Evolutionary conservation across 2,888 invertebrate genomes (phyloP).

Genomic region (Agriotes lineatus): DNA sequence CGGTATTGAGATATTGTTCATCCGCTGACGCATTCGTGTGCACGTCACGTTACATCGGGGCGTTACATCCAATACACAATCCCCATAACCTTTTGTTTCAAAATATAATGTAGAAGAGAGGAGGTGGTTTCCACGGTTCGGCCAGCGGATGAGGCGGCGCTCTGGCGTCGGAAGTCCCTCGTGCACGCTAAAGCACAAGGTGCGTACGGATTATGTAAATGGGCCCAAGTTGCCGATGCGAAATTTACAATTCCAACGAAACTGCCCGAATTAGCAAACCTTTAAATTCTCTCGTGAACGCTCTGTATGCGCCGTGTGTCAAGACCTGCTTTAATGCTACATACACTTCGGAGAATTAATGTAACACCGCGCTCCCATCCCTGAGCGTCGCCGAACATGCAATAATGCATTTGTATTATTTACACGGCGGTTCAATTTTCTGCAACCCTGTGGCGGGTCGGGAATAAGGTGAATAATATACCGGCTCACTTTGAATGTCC

Average conservation of each 20-base stretch:
- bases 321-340: slow-evolving; percentile 23
- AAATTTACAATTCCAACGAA: slow-evolving; percentile 36
- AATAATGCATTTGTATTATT: slow-evolving; percentile 19
- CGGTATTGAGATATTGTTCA: slow-evolving; percentile 35
- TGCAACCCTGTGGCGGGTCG: neutral
- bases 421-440: slow-evolving; percentile 1
- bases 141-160: neutral
- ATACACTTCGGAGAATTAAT: slow-evolving; percentile 29
- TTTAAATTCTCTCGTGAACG: slow-evolving; percentile 34
- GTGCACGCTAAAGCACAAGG: slow-evolving; percentile 8
- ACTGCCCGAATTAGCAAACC: slow-evolving; percentile 28
- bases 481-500: too few relatives aligned
- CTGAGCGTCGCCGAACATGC: neutral
- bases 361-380: neutral
- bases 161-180: neutral
- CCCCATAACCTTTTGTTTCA: slow-evolving; percentile 25
- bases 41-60: slow-evolving; percentile 37
- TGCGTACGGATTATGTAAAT: slow-evolving; percentile 29
- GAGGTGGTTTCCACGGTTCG: slow-evolving; percentile 22
- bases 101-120: slow-evolving; percentile 22
- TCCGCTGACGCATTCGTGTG: slow-evolving; percentile 30
- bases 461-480: too few relatives aligned
- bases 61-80: slow-evolving; percentile 29
- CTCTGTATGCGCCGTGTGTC: slow-evolving; percentile 19
- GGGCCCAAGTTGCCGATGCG: neutral